Percentiles rank a stretch among this genome's conserved stretches.
Evolutionary conservation across 1,140 invertebrate genomes (phyloP).

Genomic region (Palaemon carinicauda): DNA sequence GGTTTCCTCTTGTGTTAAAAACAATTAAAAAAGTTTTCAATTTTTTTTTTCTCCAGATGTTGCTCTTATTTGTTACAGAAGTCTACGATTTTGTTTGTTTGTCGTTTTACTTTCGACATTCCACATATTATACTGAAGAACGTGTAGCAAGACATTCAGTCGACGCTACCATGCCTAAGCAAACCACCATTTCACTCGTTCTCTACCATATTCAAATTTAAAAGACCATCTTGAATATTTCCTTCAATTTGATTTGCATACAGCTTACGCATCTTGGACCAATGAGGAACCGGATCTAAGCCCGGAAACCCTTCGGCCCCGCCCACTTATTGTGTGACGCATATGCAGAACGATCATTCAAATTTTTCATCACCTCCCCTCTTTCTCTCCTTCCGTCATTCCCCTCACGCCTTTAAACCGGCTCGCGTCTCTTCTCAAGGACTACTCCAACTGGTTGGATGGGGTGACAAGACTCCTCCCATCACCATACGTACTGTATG

Average conservation of each 20-base stretch:
- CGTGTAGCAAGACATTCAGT: too few species aligned
- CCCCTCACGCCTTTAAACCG: conserved; percentile 38
- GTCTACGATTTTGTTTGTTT: too few species aligned
- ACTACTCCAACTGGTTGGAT: conserved; percentile 22
- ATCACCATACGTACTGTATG: conserved; percentile 12
- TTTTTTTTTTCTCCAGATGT: too few species aligned
- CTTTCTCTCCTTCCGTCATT: background rate
- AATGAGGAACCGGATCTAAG: background rate
- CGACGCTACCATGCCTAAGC: too few species aligned
- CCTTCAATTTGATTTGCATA: conserved; percentile 22
- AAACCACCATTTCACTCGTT: too few species aligned
- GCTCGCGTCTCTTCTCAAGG: background rate
- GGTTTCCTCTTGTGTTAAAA: too few species aligned
- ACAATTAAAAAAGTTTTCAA: too few species aligned
- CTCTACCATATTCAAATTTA: too few species aligned
- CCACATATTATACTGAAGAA: too few species aligned
- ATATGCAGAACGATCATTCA: conserved; percentile 28
- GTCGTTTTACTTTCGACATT: too few species aligned
- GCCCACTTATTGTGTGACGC: conserved; percentile 27
- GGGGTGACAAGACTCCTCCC: conserved; percentile 13
- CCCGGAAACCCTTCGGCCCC: background rate
- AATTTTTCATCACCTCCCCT: conserved; percentile 34
- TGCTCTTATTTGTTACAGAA: too few species aligned
- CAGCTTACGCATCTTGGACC: background rate
- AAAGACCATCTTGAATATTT: background rate